Evolutionary conservation across 2,888 invertebrate genomes (phyloP).

Genomic region (Melinopterus prodromus): DNA sequence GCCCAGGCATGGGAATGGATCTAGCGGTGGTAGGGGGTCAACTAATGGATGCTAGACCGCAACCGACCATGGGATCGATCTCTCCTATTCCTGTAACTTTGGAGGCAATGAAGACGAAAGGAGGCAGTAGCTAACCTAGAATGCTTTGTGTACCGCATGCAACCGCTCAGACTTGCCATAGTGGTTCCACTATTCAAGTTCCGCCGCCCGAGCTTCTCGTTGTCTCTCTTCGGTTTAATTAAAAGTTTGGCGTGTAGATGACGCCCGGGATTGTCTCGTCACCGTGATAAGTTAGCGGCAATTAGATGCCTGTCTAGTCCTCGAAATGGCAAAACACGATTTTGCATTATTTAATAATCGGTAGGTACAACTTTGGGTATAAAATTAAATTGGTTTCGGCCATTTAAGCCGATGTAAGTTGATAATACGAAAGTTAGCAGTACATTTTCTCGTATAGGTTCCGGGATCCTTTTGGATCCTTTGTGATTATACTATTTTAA

Average conservation of each 20-base stretch:
- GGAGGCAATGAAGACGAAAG: conserved; percentile 8
- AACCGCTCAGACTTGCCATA: background rate
- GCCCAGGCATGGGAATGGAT: conserved; percentile 35
- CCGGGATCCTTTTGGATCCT: too few relatives aligned
- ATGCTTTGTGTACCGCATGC: background rate
- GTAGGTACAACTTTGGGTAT: too few relatives aligned
- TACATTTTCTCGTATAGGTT: too few relatives aligned
- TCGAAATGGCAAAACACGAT: background rate
- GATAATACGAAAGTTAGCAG: too few relatives aligned
- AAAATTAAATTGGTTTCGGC: too few relatives aligned
- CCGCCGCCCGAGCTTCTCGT: background rate
- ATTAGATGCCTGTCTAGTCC: background rate
- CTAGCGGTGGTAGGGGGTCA: conserved; percentile 45
- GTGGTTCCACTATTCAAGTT: background rate
- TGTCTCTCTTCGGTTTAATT: background rate
- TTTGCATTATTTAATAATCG: background rate
- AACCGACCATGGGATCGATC: conserved; percentile 47
- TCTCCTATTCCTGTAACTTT: conserved; percentile 9
- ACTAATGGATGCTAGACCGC: conserved; percentile 53
- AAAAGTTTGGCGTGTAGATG: conserved; percentile 4
- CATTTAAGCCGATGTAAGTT: too few relatives aligned
- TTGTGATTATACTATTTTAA: too few relatives aligned
- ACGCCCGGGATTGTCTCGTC: background rate
- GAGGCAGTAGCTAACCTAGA: background rate
- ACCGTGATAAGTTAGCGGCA: background rate